Conservation (phyloP, 2,888 invertebrate genomes). For the Hypercompe scribonia region DNA sequence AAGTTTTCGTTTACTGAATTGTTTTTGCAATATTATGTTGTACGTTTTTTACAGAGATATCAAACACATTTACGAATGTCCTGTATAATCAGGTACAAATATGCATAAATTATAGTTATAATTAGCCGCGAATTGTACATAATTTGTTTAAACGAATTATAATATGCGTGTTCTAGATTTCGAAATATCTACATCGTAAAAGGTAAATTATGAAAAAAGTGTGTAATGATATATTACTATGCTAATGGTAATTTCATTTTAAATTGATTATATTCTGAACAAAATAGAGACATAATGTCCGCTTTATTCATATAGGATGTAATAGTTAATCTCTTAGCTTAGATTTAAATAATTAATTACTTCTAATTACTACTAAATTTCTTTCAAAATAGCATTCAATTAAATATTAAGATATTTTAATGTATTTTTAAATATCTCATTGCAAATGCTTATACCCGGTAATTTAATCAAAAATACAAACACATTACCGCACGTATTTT, state of each 20-base stretch:
- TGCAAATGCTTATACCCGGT: neutral
- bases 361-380: no score
- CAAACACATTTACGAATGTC: neutral
- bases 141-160: neutral
- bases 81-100: neutral
- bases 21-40: neutral
- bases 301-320: neutral
- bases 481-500: neutral
- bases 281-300: neutral
- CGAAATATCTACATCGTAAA: neutral
- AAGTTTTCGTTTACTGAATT: neutral
- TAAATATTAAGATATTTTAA: neutral
- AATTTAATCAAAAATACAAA: neutral
- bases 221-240: neutral
- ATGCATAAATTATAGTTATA: neutral
- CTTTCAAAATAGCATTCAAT: neutral
- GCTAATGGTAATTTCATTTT: neutral
- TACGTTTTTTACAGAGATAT: neutral
- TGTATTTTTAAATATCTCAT: no score
- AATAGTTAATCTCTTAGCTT: neutral
- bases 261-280: neutral
- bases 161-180: neutral
- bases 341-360: neutral
- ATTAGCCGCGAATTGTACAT: neutral
- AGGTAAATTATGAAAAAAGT: neutral